These are phyloP conservation scores for Notarius lentiginosus DNA, from an alignment of 2,113 vertebrate species.

Conservation along the genomic window DNA sequence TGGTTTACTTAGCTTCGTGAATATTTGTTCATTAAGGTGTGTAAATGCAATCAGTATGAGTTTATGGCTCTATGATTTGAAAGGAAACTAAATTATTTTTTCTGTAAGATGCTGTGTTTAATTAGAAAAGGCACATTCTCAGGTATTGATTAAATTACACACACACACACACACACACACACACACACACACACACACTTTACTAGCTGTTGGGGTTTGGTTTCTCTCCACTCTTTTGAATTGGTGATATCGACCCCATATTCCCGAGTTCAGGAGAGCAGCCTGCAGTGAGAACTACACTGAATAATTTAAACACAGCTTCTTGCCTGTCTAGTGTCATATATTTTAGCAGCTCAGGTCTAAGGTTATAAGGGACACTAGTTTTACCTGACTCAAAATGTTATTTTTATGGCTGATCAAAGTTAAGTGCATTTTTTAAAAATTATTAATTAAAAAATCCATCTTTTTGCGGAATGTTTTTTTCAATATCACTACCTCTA, in stretches of 20 bases:
- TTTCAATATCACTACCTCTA: background rate
- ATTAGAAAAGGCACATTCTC: constrained; percentile 4
- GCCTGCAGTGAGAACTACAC: constrained; percentile 8
- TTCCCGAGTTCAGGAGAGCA: constrained; percentile 13
- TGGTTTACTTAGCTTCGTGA: background rate
- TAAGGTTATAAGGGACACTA: constrained; percentile 6
- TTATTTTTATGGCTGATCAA: constrained; percentile 2
- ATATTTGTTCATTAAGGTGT: constrained; percentile 15
- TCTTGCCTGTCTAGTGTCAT: background rate
- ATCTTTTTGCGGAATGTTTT: background rate
- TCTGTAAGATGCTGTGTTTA: background rate
- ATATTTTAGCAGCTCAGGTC: constrained; percentile 6
- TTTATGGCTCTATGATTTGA: background rate
- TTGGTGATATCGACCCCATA: constrained; percentile 21
- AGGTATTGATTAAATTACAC: background rate
- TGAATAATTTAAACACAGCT: constrained; percentile 28
- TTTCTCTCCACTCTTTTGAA: constrained; percentile 1
- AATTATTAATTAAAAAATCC: background rate
- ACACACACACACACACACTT: background rate
- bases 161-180: background rate
- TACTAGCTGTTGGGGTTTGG: background rate
- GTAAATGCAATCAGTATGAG: constrained; percentile 19
- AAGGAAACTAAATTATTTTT: constrained; percentile 4
- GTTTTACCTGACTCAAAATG: background rate
- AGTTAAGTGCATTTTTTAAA: background rate